Evolutionary conservation across 1,140 invertebrate species (phyloP), one percentile per base, ranked within the genome.

Genomic region (Drosophila eugracilis): DNA sequence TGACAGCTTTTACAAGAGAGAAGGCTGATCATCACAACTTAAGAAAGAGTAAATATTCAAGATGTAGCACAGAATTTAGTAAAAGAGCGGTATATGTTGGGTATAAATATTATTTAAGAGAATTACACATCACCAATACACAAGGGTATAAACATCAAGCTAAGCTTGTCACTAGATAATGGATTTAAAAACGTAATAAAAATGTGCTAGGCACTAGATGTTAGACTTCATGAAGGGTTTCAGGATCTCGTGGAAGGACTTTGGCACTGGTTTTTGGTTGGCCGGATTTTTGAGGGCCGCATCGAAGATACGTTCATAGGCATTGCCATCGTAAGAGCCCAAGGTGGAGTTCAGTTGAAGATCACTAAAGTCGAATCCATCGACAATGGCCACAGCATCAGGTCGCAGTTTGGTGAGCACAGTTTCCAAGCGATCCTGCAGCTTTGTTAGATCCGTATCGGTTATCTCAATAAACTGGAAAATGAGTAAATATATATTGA

Each of bases 311-410:
- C 96, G 94, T 85, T 97, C 95, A 89, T 98, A 98, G 9, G 97
- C 97, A 71, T 97, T 94, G 6, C 98, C 97, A 91, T 99, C 97
- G 84, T 95, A 97, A 4, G 96, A 94, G 1, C 98, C 98, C 5
- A 99, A 91, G 1, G 96, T 94, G 24, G 97, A 98, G 14, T 93
- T 92, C 5, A 98, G 91, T 52, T 97, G 94, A 70, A 95, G 93
- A 88, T 98, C 97, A 12, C 93, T 93, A 26, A 97, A 94, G 90
- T 98, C 97, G 77, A 98, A 99, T 0, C 96, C 95, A 92, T 99
- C 97, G 0, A 98, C 97, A 10, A 99, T 93, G 9, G 95, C 94
- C 0, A 99, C 95, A 10, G 96, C 97, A 92, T 99, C 96, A 1
- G 96, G 95, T 48, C 97, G 94, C 15, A 99, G 93, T 3, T 92